Base-by-base conservation (phyloP, 1,140 invertebrate species). In the Dendroctonus valens region DNA sequence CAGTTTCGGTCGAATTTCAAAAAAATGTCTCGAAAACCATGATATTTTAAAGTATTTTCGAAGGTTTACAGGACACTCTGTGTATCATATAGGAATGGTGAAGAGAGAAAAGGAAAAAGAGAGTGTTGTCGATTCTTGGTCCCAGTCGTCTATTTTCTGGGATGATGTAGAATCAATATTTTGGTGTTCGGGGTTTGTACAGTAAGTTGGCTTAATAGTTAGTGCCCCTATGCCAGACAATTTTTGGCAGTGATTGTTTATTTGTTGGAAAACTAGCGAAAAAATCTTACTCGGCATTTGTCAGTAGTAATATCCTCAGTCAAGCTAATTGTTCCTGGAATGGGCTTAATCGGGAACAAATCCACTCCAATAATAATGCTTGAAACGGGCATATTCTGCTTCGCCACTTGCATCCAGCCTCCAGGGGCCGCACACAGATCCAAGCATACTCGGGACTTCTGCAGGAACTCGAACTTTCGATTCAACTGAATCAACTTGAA, bases 391-490 rank as follows among this genome's bases (percentile, higher is more conserved):
- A 99, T 99, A 79, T 97, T 95, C 78, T 99, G 90, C 74, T 92
- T 89, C 48, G 96, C 97, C n/a, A 99, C 97, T 83, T 99, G 98
- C 87, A 99, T 94, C 98, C 98, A 99, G 74, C 98, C 97, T 78
- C 98, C 98, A 6, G 98, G 98, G 6, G 98, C 98, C 14, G 98
- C 98, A 82, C 98, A 99, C 44, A 99, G 82, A 87, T 99, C 98
- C 69, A 99, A 87, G 69, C 96, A 92, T 83, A 99, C 94, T 84
- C 93, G 84, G 7, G 96, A 94, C 74, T 91, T 92, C 85, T 99
- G 94, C 0, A 99, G 81, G 82, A 99, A 99, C 65, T 96, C 92
- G 83, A 95, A 99, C 78, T 97, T 97, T 72, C 96, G 83, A 79
- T 99, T 99, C 40, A 99, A 77, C 78, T 99, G 98, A 65, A 99